A percentile compares a stretch with the other conserved stretches of the same genome.
Evolutionary conservation across 2,113 vertebrate species (phyloP).

Genomic region (Gymnarchus niloticus): DNA sequence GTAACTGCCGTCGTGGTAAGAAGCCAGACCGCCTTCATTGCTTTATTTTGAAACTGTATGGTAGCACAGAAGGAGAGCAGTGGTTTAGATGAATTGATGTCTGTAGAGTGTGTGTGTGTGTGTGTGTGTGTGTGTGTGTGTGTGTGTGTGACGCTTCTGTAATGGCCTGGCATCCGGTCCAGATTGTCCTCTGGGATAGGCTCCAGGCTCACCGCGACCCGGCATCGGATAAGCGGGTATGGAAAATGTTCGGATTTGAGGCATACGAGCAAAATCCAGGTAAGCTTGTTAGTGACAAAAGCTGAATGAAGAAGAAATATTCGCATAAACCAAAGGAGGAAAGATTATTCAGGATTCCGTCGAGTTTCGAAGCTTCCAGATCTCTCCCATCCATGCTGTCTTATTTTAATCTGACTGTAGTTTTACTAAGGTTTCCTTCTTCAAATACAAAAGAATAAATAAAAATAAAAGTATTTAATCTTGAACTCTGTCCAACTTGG

Average conservation of each 20-base stretch:
- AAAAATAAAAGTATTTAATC: background rate
- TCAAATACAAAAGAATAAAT: background rate
- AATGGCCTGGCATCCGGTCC: conserved; percentile 7
- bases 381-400: background rate
- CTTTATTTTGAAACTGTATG: background rate
- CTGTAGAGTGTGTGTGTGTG: background rate
- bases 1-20: background rate
- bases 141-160: conserved; percentile 2
- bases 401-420: too few relatives aligned
- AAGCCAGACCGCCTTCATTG: background rate
- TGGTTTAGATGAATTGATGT: background rate
- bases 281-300: background rate
- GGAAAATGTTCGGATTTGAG: background rate
- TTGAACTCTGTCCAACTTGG: background rate
- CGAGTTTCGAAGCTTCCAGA: background rate
- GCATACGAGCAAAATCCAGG: background rate
- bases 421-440: background rate
- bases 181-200: background rate
- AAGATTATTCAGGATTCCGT: background rate
- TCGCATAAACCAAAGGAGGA: background rate
- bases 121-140: background rate
- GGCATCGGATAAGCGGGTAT: background rate
- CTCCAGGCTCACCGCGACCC: background rate
- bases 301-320: background rate
- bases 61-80: background rate